These are phyloP conservation scores for Fundulus diaphanus DNA, from an alignment of 2,797 vertebrate species.

Conservation along the genomic window DNA sequence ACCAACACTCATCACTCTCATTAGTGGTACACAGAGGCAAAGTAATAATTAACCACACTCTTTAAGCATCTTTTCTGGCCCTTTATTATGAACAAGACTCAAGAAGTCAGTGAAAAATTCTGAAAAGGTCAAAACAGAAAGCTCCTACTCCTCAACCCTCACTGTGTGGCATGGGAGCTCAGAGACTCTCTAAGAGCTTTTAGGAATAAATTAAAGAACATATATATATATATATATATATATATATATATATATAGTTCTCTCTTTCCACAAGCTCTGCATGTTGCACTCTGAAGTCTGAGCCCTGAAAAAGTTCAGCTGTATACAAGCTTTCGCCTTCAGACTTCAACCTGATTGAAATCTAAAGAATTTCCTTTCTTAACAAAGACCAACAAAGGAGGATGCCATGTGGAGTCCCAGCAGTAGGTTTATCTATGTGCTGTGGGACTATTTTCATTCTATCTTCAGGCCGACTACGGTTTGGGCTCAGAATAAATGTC, in stretches of 20 bases:
- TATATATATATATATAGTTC: background rate
- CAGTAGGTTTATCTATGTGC: background rate
- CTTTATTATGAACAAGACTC: background rate
- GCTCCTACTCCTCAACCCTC: background rate
- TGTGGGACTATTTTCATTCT: background rate
- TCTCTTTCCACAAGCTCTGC: background rate
- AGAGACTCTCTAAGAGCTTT: background rate
- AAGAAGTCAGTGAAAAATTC: background rate
- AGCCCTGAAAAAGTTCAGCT: background rate
- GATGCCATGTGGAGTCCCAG: background rate
- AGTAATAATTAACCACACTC: background rate
- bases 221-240: background rate
- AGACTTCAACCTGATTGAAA: background rate
- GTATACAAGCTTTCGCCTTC: background rate
- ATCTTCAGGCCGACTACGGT: background rate
- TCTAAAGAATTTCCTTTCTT: background rate
- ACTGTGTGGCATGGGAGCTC: background rate
- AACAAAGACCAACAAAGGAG: background rate
- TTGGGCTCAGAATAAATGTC: background rate
- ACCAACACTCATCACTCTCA: background rate
- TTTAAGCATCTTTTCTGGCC: background rate
- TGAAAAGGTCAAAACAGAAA: background rate
- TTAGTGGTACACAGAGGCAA: background rate
- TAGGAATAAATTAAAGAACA: background rate
- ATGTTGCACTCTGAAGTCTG: background rate